Base-by-base conservation (phyloP, 2,888 invertebrate species). In the Apoda limacodes region DNA sequence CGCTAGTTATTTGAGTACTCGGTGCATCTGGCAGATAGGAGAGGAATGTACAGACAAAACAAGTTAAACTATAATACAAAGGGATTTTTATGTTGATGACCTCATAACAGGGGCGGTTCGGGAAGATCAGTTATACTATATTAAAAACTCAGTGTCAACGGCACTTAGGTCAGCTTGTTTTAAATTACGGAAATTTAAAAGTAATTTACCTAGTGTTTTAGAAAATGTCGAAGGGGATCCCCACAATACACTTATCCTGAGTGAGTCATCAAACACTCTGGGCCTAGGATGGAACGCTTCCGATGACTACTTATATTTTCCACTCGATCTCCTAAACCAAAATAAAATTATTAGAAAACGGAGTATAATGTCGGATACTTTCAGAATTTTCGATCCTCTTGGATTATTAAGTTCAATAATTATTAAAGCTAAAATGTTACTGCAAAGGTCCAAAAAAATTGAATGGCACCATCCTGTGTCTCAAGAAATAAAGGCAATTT, bases 201-300 rank as follows among this genome's bases (percentile, higher is more conserved):
- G 27, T 29, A 42, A 40, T 22, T 10, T 25, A 12, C 29, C 22
- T 1, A 7, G 9, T 11, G 6, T 43, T 5, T 43, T 40, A 13
- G 13, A 38, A 9, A 14, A 34, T 25, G 12, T 12, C 5, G 17
- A 28, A 14, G 24, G 28, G 13, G 24, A 21, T 11, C n/a, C n/a
- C n/a, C 22, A 36, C 7, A 37, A 43, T 13, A 36, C 33, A 5
- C 22, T 45, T 27, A 42, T 24, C 24, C 28, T 47, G 2, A 47
- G 46, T 25, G 41, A 45, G n/a, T 42, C 49, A 3, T 15, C 40
- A 5, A 46, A 30, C 20, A 45, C 47, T 5, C 43, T 49, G 3
- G 47, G 46, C 3, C 28, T 50, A 2, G 43, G 45, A 6, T 46
- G 45, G 45, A 28, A 28, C 19, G 46, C 45, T 0, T 22, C 13